These are phyloP conservation scores for Phyllopteryx taeniolatus DNA, from an alignment of 2,113 vertebrate species.

Conservation along the genomic window DNA sequence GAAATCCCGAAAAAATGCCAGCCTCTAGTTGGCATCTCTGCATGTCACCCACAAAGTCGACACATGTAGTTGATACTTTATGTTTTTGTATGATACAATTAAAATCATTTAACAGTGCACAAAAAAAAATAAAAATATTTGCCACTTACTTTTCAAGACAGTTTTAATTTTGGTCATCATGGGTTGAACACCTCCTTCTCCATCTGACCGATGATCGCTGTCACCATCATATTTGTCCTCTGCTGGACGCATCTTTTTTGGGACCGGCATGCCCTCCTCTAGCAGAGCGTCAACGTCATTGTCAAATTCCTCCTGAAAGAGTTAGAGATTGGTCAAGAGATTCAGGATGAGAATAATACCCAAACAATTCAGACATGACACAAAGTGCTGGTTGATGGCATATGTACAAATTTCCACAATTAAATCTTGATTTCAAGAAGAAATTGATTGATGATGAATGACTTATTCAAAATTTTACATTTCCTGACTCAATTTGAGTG, in stretches of 20 bases:
- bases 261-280: constrained; percentile 93
- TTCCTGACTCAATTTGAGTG: neutral
- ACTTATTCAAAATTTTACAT: neutral
- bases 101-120: neutral
- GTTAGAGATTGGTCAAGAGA: constrained; percentile 30
- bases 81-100: neutral
- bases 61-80: neutral
- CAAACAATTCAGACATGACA: neutral
- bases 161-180: constrained; percentile 99
- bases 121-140: constrained; percentile 2
- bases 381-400: neutral
- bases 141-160: constrained; percentile 93
- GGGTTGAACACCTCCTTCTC: constrained; percentile 91
- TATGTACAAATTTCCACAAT: neutral
- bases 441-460: neutral
- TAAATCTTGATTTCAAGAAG: neutral
- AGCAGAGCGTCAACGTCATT: constrained; percentile 96
- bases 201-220: constrained; percentile 92
- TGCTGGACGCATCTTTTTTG: constrained; percentile 86
- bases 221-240: constrained; percentile 88
- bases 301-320: constrained; percentile 98
- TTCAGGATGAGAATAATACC: neutral
- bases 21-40: no score
- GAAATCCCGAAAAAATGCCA: no score
- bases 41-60: no score